Percentiles rank a stretch among this genome's conserved stretches.
phyloP scores from a whole-genome alignment of 2,888 invertebrate genomes.

The Epirrita christyi region DNA sequence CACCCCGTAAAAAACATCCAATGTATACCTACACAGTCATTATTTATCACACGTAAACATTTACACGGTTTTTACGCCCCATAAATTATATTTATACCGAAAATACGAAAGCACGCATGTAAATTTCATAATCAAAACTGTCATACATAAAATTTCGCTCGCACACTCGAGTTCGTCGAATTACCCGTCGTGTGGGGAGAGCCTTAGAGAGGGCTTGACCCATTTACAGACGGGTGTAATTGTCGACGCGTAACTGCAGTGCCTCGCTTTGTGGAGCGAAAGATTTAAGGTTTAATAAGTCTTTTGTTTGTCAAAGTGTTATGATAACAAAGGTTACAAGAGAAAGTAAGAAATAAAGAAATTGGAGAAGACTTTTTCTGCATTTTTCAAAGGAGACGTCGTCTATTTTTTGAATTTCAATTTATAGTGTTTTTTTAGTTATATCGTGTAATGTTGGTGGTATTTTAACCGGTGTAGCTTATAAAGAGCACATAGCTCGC shows the following conservation, averaged over 20 bases:
- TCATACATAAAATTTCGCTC: slow-evolving; percentile 43
- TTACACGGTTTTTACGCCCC: slow-evolving; percentile 14
- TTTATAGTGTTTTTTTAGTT: too few relatives aligned
- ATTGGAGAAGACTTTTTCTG: too few relatives aligned
- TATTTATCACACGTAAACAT: slow-evolving; percentile 21
- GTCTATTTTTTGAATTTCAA: too few relatives aligned
- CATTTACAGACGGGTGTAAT: slow-evolving; percentile 54
- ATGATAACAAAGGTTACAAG: background rate
- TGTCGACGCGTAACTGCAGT: slow-evolving; percentile 44
- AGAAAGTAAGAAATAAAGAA: too few relatives aligned
- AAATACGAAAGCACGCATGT: slow-evolving; percentile 23
- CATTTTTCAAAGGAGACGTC: too few relatives aligned
- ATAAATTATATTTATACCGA: slow-evolving; percentile 31
- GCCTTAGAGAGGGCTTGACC: slow-evolving; percentile 59
- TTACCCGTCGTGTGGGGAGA: slow-evolving; percentile 47
- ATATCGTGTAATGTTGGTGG: too few relatives aligned
- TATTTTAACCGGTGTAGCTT: too few relatives aligned
- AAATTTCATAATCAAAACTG: slow-evolving; percentile 44
- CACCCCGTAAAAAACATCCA: background rate
- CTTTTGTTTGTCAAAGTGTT: slow-evolving; percentile 7
- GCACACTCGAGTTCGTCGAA: slow-evolving; percentile 49
- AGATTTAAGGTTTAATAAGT: slow-evolving; percentile 13
- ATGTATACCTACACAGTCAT: slow-evolving; percentile 7
- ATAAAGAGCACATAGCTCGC: too few relatives aligned
- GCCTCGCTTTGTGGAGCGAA: slow-evolving; percentile 9